Evolutionary conservation across 2,113 vertebrate genomes (phyloP), one percentile per base, ranked within the genome.

Genomic region (Nothoprocta perdicaria): DNA sequence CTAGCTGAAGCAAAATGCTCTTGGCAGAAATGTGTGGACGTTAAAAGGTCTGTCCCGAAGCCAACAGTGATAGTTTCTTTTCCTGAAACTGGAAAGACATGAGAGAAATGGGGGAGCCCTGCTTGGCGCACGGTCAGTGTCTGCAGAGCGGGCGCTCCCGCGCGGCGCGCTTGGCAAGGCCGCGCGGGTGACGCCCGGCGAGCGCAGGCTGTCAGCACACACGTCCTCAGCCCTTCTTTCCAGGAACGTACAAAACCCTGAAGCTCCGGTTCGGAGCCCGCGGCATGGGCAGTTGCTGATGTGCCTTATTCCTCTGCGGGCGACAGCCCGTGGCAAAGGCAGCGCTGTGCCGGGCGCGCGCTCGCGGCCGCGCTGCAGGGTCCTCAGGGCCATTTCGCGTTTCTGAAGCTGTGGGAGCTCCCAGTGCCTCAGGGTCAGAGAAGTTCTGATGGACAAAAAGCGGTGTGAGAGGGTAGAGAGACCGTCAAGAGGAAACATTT

Each of bases 381-480:
- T 15, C 31, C 31, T 0, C 2, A 4, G 29, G 24, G 73, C 65
- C 29, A 0, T 7, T 60, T 33, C 43, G 71, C 55, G 0, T 35
- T 52, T 53, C 81, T 31, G 85, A 75, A 91, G 65, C 53, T 75
- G 57, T 24, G 80, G 84, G 35, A 6, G 92, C 78, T 88, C 66
- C 62, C n/a, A 57, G 4, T 45, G 66, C 48, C 55, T 81, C 40
- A 91, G 89, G 86, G 68, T 89, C 86, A 87, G 81, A 50, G 77
- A 81, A 86, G 41, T 74, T 73, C 71, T 89, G 80, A 27, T 71
- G 90, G 90, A 78, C 3, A 1, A 58, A 90, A 90, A 78, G 73
- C 81, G 72, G 41, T 62, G 48, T 1, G 16, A 80, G 76, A 77
- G 86, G 52, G 75, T 96, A 89, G 92, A 93, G 72, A 92, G 81